A percentile compares a stretch with the other conserved stretches of the same genome.
Conservation (phyloP, 2,797 vertebrate species). For the Morus bassanus region DNA sequence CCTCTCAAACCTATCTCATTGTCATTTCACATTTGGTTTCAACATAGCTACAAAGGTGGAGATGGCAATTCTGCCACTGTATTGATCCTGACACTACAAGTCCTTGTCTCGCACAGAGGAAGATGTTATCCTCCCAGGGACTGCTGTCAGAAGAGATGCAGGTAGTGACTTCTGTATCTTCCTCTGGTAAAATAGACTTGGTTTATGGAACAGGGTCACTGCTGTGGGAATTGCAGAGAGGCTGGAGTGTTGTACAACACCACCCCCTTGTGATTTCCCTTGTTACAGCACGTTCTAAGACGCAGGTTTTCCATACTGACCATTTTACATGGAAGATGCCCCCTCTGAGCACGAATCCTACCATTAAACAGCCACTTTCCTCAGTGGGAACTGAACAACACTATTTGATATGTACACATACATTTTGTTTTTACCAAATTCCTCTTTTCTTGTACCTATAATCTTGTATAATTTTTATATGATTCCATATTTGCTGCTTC, state of each 20-base stretch:
- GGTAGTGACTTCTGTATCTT: neutral
- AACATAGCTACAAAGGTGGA: neutral
- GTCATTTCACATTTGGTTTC: constrained; percentile 17
- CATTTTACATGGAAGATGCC: neutral
- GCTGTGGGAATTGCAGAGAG: neutral
- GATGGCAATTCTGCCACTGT: neutral
- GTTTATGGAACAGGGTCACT: neutral
- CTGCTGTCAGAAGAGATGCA: constrained; percentile 9
- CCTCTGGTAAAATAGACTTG: neutral
- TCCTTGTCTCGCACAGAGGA: neutral
- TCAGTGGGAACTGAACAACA: neutral
- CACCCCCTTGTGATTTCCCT: constrained; percentile 77
- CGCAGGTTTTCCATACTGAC: neutral
- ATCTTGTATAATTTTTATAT: neutral
- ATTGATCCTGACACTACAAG: neutral
- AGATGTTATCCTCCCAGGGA: neutral
- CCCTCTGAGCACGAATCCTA: neutral
- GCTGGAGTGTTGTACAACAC: constrained; percentile 68
- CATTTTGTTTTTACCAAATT: neutral
- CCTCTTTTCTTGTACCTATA: neutral
- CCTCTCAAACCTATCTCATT: neutral
- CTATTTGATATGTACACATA: neutral
- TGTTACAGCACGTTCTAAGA: constrained; percentile 40
- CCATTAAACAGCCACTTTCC: neutral
- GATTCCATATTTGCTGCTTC: neutral